A percentile compares a stretch with the other conserved stretches of the same genome.
Conservation (phyloP, 2,797 vertebrate species). For the Novumbra hubbsi region DNA sequence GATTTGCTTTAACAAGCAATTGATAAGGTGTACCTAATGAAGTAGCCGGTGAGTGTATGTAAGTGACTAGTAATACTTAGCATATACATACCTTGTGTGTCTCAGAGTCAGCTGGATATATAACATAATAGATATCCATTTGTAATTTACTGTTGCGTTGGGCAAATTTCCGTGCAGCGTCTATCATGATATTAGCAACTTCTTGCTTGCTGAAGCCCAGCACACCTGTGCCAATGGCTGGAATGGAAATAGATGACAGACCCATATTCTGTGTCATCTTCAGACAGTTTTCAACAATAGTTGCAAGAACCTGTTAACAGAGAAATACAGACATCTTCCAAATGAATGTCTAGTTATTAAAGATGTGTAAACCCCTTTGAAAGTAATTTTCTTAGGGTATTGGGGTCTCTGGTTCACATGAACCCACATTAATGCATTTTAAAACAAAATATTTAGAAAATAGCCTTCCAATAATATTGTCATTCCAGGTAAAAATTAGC, state of each 20-base stretch:
- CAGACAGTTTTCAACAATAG: constrained; percentile 59
- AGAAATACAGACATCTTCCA: neutral
- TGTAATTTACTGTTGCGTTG: rapidly evolving
- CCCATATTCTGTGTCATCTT: rapidly evolving
- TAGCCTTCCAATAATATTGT: too few relatives aligned
- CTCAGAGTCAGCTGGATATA: constrained; percentile 48
- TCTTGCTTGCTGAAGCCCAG: neutral
- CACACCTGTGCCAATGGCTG: constrained; percentile 71
- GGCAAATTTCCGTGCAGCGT: constrained; percentile 61
- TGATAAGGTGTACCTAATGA: too few relatives aligned
- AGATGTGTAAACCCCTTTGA: too few relatives aligned
- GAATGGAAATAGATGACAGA: constrained; percentile 76
- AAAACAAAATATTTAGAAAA: too few relatives aligned
- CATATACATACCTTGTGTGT: constrained; percentile 66
- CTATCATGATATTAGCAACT: constrained; percentile 67
- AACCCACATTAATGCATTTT: too few relatives aligned
- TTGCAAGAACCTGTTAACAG: constrained; percentile 60
- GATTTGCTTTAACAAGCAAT: too few relatives aligned
- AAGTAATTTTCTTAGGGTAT: too few relatives aligned
- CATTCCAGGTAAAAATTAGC: too few relatives aligned
- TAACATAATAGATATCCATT: constrained; percentile 74
- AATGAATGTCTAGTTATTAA: neutral
- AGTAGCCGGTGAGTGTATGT: neutral
- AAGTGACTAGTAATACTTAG: neutral
- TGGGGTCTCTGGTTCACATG: too few relatives aligned